Evolutionary conservation across 1,140 invertebrate genomes (phyloP).

Genomic region (Diuraphis noxia): DNA sequence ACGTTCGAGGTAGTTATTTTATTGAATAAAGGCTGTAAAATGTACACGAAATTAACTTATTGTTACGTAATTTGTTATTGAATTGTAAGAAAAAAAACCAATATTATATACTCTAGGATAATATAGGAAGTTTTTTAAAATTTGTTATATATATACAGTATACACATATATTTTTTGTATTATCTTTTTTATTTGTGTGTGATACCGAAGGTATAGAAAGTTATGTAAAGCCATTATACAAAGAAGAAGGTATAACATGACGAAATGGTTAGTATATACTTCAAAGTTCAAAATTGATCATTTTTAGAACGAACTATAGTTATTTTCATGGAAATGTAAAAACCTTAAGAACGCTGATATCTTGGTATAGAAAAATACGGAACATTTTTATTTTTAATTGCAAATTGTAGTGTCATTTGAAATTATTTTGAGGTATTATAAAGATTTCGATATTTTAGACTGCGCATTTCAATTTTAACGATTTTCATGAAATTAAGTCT

Average conservation of each 20-base stretch:
- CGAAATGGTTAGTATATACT: no score
- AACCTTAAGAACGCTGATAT: not conserved
- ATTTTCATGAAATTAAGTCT: not conserved
- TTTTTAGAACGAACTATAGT: not conserved
- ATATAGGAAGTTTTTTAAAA: not conserved
- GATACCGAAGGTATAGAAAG: not conserved
- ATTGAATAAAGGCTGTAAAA: constrained; percentile 3
- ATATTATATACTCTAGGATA: not conserved
- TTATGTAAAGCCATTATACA: not conserved
- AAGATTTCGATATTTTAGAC: not conserved
- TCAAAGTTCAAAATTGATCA: not conserved
- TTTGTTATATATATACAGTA: no score
- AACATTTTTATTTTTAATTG: no score
- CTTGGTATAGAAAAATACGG: not conserved
- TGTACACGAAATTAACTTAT: not conserved
- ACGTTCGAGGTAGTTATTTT: not conserved
- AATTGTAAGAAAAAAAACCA: not conserved
- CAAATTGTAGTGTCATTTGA: not conserved
- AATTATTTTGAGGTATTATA: not conserved
- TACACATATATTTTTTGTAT: not conserved
- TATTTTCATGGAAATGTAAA: not conserved
- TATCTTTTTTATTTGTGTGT: not conserved
- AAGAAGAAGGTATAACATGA: no score
- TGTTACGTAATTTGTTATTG: not conserved
- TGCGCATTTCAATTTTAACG: no score